Evolutionary conservation across 2,888 invertebrate genomes (phyloP).

Genomic region (Zelleria hepariella): DNA sequence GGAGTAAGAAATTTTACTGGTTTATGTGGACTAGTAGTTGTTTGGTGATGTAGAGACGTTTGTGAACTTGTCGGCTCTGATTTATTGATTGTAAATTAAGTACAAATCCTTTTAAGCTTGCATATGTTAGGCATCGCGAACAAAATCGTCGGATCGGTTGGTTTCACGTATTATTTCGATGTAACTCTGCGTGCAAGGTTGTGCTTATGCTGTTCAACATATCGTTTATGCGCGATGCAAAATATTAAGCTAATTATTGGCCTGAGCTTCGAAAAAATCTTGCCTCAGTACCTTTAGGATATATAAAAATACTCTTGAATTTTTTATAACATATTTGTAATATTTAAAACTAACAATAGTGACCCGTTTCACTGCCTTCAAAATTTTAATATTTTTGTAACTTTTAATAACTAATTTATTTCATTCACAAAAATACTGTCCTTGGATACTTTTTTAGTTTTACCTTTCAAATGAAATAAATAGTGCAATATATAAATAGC

Average conservation of each 20-base stretch:
- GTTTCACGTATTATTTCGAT: neutral
- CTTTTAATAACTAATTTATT: neutral
- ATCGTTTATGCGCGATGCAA: neutral
- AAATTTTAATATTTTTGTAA: neutral
- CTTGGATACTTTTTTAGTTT: neutral
- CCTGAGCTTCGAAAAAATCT: neutral
- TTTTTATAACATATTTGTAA: slow-evolving; percentile 21
- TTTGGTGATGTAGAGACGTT: too few relatives aligned
- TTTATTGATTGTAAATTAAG: slow-evolving; percentile 46
- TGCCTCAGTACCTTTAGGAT: slow-evolving; percentile 31
- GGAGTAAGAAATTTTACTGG: neutral
- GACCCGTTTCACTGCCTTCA: slow-evolving; percentile 30
- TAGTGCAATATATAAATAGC: slow-evolving; percentile 1
- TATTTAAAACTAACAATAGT: slow-evolving; percentile 20
- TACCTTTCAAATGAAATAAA: neutral
- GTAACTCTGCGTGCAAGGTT: neutral
- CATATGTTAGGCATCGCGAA: neutral
- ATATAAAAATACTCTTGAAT: slow-evolving; percentile 32
- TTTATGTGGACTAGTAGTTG: neutral
- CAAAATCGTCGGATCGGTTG: neutral
- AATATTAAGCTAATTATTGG: neutral
- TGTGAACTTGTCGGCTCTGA: slow-evolving; percentile 21
- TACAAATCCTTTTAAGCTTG: slow-evolving; percentile 45
- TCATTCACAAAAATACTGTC: neutral
- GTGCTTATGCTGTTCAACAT: neutral